Percentiles rank a stretch among this genome's conserved stretches.
phyloP scores from a whole-genome alignment of 2,797 vertebrate genomes.

The Danio albolineatus region DNA sequence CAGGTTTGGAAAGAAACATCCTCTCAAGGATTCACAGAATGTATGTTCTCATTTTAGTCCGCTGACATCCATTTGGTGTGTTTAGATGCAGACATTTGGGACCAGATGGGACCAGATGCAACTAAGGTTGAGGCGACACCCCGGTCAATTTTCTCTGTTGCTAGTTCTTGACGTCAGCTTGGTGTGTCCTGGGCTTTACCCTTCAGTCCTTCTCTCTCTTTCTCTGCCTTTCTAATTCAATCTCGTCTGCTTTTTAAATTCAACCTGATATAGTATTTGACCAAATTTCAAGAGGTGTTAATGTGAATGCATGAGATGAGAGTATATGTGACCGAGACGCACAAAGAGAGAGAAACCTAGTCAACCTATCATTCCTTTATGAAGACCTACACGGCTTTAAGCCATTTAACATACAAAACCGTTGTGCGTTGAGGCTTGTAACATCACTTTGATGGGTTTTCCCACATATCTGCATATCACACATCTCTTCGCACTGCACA shows the following conservation, averaged over 20 bases:
- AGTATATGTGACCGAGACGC: conserved; percentile 27
- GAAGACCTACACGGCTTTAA: not conserved
- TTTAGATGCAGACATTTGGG: too few species aligned
- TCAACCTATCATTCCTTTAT: not conserved
- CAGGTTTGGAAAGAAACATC: too few species aligned
- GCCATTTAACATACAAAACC: not conserved
- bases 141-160: too few species aligned
- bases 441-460: conserved; percentile 9
- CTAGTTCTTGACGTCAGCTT: too few species aligned
- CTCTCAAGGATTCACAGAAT: too few species aligned
- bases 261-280: conserved; percentile 47
- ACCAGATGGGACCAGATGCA: too few species aligned
- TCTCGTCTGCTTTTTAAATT: conserved; percentile 64
- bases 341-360: not conserved
- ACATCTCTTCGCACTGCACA: conserved; percentile 28
- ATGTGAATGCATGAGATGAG: conserved; percentile 31
- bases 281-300: not conserved
- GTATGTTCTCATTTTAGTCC: too few species aligned
- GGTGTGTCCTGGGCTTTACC: not conserved
- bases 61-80: too few species aligned
- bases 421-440: not conserved
- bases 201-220: conserved; percentile 32
- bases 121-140: too few species aligned
- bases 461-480: not conserved
- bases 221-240: conserved; percentile 40